Percentiles rank a stretch among this genome's conserved stretches.
Conservation (phyloP, 2,888 invertebrate genomes). For the Acleris holmiana region DNA sequence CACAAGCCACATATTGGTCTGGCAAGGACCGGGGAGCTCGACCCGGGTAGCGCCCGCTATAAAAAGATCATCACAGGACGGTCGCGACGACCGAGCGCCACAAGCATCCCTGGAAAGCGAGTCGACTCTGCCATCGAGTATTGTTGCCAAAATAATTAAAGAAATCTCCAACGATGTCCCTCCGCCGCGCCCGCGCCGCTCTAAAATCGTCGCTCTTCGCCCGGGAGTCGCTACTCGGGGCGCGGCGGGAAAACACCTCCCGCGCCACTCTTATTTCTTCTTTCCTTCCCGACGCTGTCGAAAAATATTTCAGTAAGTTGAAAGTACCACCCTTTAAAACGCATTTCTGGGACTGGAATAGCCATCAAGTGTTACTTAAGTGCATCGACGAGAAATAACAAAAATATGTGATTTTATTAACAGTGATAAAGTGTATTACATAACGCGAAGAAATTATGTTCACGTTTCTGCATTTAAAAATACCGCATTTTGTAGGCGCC, state of each 20-base stretch:
- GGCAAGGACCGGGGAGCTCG: slow-evolving; percentile 65
- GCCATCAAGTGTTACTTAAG: slow-evolving; percentile 64
- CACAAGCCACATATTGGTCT: slow-evolving; percentile 59
- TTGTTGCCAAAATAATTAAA: slow-evolving; percentile 92
- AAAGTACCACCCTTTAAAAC: slow-evolving; percentile 48
- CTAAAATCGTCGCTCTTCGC: slow-evolving; percentile 84
- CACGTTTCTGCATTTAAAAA: slow-evolving; percentile 79
- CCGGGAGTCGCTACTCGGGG: slow-evolving; percentile 84
- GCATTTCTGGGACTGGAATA: slow-evolving; percentile 63
- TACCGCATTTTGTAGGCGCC: slow-evolving; percentile 84
- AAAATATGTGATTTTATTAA: slow-evolving; percentile 64
- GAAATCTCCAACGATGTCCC: slow-evolving; percentile 87
- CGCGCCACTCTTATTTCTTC: slow-evolving; percentile 84
- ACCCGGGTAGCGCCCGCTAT: slow-evolving; percentile 82
- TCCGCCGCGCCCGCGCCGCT: slow-evolving; percentile 86
- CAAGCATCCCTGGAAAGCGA: slow-evolving; percentile 84
- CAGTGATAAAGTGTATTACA: slow-evolving; percentile 78
- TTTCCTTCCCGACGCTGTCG: slow-evolving; percentile 84
- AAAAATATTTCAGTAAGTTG: slow-evolving; percentile 80
- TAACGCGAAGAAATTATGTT: slow-evolving; percentile 66
- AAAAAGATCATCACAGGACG: slow-evolving; percentile 83
- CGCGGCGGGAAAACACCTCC: slow-evolving; percentile 85
- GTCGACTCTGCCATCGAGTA: slow-evolving; percentile 83
- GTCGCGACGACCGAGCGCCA: slow-evolving; percentile 72
- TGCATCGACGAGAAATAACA: slow-evolving; percentile 57